Evolutionary conservation across 2,113 vertebrate genomes (phyloP).

Genomic region (Nothocercus julius): DNA sequence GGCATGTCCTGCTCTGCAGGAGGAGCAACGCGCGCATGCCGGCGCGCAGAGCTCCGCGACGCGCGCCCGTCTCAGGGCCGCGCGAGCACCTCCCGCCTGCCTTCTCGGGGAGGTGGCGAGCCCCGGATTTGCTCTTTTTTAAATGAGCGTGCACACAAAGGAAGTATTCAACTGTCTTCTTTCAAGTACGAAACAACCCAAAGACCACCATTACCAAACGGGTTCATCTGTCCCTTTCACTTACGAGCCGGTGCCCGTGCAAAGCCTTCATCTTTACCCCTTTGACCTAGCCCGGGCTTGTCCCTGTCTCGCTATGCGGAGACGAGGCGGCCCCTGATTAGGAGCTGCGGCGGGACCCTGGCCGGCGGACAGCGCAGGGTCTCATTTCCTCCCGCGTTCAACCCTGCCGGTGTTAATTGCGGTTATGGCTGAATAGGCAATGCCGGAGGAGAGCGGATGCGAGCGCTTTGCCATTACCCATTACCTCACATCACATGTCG

Average conservation of each 20-base stretch:
- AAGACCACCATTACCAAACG: background rate
- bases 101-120: background rate
- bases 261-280: conserved; percentile 20
- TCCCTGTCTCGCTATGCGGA: background rate
- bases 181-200: background rate
- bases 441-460: background rate
- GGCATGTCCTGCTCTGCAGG: background rate
- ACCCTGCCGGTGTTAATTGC: background rate
- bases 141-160: background rate
- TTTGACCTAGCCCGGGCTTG: background rate
- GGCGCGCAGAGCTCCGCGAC: background rate
- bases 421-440: conserved; percentile 32
- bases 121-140: background rate
- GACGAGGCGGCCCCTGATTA: conserved; percentile 30
- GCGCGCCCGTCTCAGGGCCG: background rate
- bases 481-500: conserved; percentile 32
- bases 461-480: conserved; percentile 30
- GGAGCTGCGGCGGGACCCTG: background rate
- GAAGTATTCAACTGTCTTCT: background rate
- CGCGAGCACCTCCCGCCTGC: background rate
- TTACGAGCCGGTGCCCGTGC: background rate
- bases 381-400: conserved; percentile 28
- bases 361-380: background rate
- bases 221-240: conserved; percentile 36
- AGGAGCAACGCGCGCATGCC: background rate